These are phyloP conservation scores for Drosophila prolongata DNA, from an alignment of 2,888 invertebrate genomes.

Conservation along the genomic window DNA sequence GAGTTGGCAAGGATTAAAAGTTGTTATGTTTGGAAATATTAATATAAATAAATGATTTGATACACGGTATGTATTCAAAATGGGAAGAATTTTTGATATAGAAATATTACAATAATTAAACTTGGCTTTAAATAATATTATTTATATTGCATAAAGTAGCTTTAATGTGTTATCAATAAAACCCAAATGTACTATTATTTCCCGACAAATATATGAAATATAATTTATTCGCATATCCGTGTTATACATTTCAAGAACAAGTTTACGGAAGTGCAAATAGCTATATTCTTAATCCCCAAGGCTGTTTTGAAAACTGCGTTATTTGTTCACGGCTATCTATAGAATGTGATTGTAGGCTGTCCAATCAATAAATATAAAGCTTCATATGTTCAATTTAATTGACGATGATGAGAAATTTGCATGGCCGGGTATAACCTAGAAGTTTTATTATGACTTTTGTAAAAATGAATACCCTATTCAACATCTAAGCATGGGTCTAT, in stretches of 20 bases:
- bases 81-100: no score
- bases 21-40: no score
- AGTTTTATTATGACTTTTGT: neutral
- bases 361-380: neutral
- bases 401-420: neutral
- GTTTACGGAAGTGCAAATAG: neutral
- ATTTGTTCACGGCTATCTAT: neutral
- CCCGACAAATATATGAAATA: no score
- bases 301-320: neutral
- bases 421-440: conserved; percentile 1
- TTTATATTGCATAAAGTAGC: no score
- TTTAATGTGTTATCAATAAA: no score
- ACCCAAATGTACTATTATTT: no score
- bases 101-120: no score
- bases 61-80: no score
- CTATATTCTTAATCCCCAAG: neutral
- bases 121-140: no score
- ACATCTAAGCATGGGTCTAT: neutral
- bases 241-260: no score
- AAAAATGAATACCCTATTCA: neutral
- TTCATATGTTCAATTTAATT: neutral
- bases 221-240: no score
- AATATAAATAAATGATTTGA: no score
- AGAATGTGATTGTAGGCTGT: neutral
- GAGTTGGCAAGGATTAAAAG: neutral